These are phyloP conservation scores for Stratiomys singularior DNA, from an alignment of 2,888 invertebrate genomes.

Conservation along the genomic window DNA sequence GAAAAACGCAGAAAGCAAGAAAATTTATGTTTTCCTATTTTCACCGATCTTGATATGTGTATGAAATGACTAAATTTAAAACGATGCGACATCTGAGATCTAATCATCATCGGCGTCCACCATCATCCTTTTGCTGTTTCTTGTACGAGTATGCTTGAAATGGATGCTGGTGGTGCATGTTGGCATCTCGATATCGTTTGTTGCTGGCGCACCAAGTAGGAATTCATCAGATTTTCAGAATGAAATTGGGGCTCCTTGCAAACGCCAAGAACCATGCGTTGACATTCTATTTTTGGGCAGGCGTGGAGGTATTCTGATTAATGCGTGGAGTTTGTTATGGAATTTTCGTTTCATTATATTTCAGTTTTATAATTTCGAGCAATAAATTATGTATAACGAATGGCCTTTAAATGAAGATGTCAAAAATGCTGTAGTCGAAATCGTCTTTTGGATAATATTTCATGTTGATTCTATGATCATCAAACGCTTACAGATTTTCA, in stretches of 20 bases:
- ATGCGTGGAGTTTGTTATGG: conserved; percentile 2
- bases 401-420: no score
- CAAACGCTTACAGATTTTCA: no score
- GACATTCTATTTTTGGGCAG: conserved; percentile 26
- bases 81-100: conserved; percentile 34
- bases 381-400: no score
- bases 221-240: neutral
- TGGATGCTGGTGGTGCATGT: neutral
- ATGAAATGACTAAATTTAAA: conserved; percentile 43
- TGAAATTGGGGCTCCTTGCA: conserved; percentile 2
- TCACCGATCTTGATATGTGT: conserved; percentile 34
- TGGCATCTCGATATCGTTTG: neutral
- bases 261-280: conserved; percentile 22
- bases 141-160: neutral
- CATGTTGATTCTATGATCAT: no score
- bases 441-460: no score
- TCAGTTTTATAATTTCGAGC: neutral
- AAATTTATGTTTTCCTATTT: conserved; percentile 37
- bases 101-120: neutral
- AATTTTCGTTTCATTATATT: conserved; percentile 15
- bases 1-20: conserved; percentile 16
- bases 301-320: conserved; percentile 1
- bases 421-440: no score
- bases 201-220: no score
- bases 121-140: conserved; percentile 7